Conservation (phyloP, 2,888 invertebrate genomes). For the Acrobasis repandana region DNA sequence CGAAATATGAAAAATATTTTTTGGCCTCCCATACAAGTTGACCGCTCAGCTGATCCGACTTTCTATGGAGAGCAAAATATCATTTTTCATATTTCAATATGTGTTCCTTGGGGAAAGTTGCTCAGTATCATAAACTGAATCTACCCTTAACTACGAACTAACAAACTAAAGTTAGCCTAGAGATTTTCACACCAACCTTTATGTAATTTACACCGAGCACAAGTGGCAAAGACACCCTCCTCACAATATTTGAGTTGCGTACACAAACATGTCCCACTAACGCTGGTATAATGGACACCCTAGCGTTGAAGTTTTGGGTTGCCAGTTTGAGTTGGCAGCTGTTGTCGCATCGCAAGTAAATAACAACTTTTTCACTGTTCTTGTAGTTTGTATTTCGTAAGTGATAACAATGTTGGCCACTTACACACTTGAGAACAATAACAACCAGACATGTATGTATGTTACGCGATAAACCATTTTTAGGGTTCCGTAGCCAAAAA, state of each 20-base stretch:
- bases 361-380: neutral
- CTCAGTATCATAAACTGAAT: too few relatives aligned
- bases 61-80: too few relatives aligned
- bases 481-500: too few relatives aligned
- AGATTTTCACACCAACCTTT: neutral
- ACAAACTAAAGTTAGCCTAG: neutral
- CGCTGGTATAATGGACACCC: slow-evolving; percentile 38
- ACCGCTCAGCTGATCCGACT: too few relatives aligned
- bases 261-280: slow-evolving; percentile 28
- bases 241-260: slow-evolving; percentile 27
- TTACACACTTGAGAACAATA: neutral
- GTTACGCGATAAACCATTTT: too few relatives aligned
- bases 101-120: too few relatives aligned
- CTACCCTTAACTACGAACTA: neutral
- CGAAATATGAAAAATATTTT: too few relatives aligned
- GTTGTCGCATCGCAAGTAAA: neutral
- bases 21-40: too few relatives aligned
- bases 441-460: too few relatives aligned
- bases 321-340: slow-evolving; percentile 12
- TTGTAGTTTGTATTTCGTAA: neutral
- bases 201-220: slow-evolving; percentile 6
- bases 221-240: slow-evolving; percentile 19
- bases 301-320: slow-evolving; percentile 21
- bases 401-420: neutral
- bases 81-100: too few relatives aligned